These are phyloP conservation scores for Telmatochromis sp. DNA, from an alignment of 2,113 vertebrate species.

Conservation along the genomic window DNA sequence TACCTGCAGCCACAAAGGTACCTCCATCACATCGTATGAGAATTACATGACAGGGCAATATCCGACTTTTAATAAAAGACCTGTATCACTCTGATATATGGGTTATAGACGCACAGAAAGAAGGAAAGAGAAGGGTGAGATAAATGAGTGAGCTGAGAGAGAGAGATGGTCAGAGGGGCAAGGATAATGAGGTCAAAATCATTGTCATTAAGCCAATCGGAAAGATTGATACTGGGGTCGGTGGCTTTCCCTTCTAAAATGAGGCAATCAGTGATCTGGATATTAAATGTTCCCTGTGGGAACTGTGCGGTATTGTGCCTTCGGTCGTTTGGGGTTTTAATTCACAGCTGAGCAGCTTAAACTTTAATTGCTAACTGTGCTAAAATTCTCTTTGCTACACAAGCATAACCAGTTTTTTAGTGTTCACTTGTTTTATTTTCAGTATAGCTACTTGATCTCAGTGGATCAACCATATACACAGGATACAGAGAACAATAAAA, in stretches of 20 bases:
- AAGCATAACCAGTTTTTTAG: neutral
- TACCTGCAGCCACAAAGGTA: neutral
- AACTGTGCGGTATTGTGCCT: neutral
- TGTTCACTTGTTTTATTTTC: neutral
- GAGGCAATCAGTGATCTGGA: slow-evolving; percentile 34
- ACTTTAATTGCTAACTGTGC: neutral
- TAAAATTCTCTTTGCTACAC: neutral
- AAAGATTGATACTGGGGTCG: slow-evolving; percentile 77
- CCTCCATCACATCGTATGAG: neutral
- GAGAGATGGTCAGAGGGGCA: slow-evolving; percentile 42
- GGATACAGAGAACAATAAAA: neutral
- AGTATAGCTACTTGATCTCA: neutral
- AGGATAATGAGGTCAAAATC: slow-evolving; percentile 65
- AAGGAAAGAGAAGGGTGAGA: slow-evolving; percentile 61
- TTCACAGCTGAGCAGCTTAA: slow-evolving; percentile 14
- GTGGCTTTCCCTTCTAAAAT: slow-evolving; percentile 37
- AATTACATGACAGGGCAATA: neutral
- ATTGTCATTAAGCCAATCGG: slow-evolving; percentile 81
- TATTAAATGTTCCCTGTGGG: slow-evolving; percentile 32
- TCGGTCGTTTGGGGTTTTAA: slow-evolving; percentile 15
- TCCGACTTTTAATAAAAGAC: neutral
- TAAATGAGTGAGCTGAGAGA: slow-evolving; percentile 47
- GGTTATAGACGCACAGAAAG: neutral
- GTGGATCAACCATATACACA: neutral
- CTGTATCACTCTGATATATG: neutral